Evolutionary conservation across 1,140 invertebrate species (phyloP).

Genomic region (Nomia melanderi): DNA sequence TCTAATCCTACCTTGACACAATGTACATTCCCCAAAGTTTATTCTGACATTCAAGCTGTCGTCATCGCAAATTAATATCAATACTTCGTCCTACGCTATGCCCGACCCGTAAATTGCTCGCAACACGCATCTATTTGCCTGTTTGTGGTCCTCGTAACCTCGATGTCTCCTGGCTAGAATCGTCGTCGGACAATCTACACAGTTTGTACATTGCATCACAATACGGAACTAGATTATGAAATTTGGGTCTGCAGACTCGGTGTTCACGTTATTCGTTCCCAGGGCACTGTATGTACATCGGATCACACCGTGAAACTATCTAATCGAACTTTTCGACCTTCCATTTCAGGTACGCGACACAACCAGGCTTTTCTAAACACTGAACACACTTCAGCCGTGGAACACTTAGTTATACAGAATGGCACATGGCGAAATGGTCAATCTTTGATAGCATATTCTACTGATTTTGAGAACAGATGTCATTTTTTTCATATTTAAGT

Average conservation of each 20-base stretch:
- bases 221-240: constrained; percentile 14
- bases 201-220: neutral
- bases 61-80: constrained; percentile 23
- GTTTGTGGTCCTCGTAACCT: constrained; percentile 13
- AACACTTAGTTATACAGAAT: too few relatives aligned
- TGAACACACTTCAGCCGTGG: neutral
- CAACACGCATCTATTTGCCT: constrained; percentile 13
- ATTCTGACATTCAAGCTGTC: neutral
- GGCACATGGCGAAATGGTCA: too few relatives aligned
- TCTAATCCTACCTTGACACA: neutral
- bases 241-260: neutral
- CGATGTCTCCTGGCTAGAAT: constrained; percentile 5
- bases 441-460: too few relatives aligned
- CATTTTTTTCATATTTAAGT: too few relatives aligned
- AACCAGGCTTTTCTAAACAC: neutral
- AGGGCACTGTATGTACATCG: neutral
- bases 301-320: neutral
- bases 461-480: too few relatives aligned
- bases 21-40: too few relatives aligned
- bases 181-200: constrained; percentile 14
- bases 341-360: neutral
- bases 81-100: neutral
- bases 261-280: neutral
- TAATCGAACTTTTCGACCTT: constrained; percentile 7
- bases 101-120: constrained; percentile 1